Conservation (phyloP, 1,140 invertebrate species). For the Subanguina moxae region DNA sequence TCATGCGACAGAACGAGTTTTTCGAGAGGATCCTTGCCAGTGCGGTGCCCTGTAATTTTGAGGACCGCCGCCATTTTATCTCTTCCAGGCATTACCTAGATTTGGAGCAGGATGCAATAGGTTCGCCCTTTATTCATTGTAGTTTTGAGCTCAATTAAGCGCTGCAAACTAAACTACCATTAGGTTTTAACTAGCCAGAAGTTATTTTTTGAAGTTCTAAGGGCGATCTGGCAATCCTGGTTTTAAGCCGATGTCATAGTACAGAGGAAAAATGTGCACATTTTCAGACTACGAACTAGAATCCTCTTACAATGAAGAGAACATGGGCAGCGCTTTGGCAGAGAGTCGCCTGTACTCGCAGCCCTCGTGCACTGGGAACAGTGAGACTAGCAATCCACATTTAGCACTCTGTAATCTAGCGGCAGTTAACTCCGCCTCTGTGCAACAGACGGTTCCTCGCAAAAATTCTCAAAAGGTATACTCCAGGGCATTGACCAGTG, state of each 20-base stretch:
- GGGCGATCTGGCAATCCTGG: too few species aligned
- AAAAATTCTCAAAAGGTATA: background rate
- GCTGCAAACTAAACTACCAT: too few species aligned
- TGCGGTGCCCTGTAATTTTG: conserved; percentile 44
- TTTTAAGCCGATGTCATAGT: background rate
- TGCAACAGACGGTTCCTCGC: background rate
- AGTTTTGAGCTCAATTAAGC: too few species aligned
- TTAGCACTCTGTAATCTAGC: conserved; percentile 1
- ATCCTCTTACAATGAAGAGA: background rate
- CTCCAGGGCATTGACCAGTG: background rate
- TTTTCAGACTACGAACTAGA: conserved; percentile 1
- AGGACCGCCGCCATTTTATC: conserved; percentile 39
- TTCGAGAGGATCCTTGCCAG: conserved; percentile 46
- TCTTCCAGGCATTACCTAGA: conserved; percentile 40
- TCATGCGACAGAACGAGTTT: conserved; percentile 40
- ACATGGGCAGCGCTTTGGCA: background rate
- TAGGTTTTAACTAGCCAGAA: too few species aligned
- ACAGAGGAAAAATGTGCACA: too few species aligned
- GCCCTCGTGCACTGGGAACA: background rate
- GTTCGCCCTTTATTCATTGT: too few species aligned
- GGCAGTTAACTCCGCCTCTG: background rate
- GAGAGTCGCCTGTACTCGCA: conserved; percentile 4
- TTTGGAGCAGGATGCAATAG: conserved; percentile 37
- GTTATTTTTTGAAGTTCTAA: too few species aligned
- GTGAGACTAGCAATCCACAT: background rate